Evolutionary conservation across 2,888 invertebrate genomes (phyloP).

Genomic region (Alviniconcha strummeri): DNA sequence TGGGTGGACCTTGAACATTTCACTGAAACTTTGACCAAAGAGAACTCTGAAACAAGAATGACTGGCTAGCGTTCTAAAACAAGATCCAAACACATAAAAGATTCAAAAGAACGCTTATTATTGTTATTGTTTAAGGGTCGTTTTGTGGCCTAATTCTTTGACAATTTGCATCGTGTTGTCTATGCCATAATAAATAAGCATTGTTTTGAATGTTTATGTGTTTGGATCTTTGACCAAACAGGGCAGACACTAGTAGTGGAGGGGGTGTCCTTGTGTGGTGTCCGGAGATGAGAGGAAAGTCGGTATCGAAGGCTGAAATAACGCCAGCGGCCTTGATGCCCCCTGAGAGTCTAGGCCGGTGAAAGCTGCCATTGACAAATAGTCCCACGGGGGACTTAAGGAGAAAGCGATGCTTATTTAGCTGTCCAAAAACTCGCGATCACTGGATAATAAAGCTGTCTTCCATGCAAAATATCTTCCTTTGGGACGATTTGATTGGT

Average conservation of each 20-base stretch:
- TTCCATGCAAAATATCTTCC: conserved; percentile 11
- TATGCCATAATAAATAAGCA: too few relatives aligned
- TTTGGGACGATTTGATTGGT: conserved; percentile 14
- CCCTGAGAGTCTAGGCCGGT: conserved; percentile 1
- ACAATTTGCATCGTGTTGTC: too few relatives aligned
- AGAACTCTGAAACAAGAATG: background rate
- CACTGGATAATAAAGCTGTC: conserved; percentile 28
- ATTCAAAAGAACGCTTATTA: too few relatives aligned
- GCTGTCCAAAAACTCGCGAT: conserved; percentile 19
- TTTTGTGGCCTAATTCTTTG: too few relatives aligned
- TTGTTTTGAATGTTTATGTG: too few relatives aligned
- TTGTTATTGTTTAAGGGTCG: too few relatives aligned
- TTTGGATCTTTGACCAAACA: background rate
- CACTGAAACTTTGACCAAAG: background rate
- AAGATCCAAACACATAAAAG: background rate
- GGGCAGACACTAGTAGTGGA: background rate
- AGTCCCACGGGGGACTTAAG: conserved; percentile 10
- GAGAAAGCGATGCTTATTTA: conserved; percentile 33
- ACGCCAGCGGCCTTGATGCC: background rate
- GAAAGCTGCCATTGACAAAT: conserved; percentile 30
- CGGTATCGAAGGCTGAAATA: background rate
- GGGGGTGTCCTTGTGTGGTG: background rate
- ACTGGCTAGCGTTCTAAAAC: background rate
- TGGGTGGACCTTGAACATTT: too few relatives aligned
- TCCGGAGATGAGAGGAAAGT: background rate